These are phyloP conservation scores for Geopemphigus sp. DNA, from an alignment of 1,140 invertebrate genomes.

Conservation along the genomic window DNA sequence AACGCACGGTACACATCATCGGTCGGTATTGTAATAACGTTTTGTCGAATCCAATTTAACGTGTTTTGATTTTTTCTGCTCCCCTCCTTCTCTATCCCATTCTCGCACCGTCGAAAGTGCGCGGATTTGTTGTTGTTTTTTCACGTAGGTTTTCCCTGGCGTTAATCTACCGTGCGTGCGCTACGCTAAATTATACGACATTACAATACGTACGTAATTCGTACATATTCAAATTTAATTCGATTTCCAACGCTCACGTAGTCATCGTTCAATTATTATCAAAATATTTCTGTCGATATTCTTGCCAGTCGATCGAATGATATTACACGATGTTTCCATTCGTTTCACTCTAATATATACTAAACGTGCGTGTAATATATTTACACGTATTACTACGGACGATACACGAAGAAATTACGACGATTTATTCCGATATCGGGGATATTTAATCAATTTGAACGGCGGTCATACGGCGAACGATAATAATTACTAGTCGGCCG, in stretches of 20 bases:
- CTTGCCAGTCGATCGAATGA: too few relatives aligned
- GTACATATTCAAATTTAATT: neutral
- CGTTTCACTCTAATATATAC: too few relatives aligned
- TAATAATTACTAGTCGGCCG: neutral
- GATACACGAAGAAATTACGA: too few relatives aligned
- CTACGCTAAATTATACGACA: neutral
- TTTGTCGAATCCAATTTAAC: constrained; percentile 43
- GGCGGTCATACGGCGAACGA: neutral
- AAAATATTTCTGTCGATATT: too few relatives aligned
- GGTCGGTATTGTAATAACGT: constrained; percentile 26
- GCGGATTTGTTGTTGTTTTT: constrained; percentile 34
- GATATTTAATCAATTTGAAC: constrained; percentile 13
- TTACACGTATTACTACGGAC: too few relatives aligned
- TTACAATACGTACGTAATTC: too few relatives aligned
- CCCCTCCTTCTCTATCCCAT: neutral
- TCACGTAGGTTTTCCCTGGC: neutral
- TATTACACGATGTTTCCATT: too few relatives aligned
- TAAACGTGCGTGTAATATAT: too few relatives aligned
- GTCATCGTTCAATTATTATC: too few relatives aligned
- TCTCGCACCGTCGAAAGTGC: neutral
- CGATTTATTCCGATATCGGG: neutral
- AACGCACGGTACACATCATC: constrained; percentile 29
- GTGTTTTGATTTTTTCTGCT: constrained; percentile 27
- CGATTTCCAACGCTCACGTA: neutral
- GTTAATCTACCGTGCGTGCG: neutral